Evolutionary conservation across 1,140 invertebrate species (phyloP).

Genomic region (Ectropis grisescens): DNA sequence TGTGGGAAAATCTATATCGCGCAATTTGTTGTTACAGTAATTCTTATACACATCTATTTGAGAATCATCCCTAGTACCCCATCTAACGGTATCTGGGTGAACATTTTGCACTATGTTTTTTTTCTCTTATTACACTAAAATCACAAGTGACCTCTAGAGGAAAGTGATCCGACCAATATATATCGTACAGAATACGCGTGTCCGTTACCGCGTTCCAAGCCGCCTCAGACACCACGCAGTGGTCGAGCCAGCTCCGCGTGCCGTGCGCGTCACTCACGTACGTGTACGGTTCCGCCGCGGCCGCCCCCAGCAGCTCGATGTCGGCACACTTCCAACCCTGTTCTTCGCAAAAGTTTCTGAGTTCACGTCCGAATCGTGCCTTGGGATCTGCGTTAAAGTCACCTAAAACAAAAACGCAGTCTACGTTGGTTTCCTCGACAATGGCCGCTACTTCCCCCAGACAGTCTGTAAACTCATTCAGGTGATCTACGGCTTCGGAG

Average conservation of each 20-base stretch:
- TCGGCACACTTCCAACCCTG: background rate
- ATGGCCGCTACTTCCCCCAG: background rate
- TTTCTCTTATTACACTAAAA: background rate
- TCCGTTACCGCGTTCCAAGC: background rate
- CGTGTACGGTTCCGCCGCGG: background rate
- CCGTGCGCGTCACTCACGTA: background rate
- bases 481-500: background rate
- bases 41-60: constrained; percentile 7
- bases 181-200: background rate
- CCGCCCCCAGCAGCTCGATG: background rate
- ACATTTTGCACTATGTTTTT: background rate
- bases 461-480: background rate
- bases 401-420: background rate
- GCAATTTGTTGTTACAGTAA: constrained; percentile 5
- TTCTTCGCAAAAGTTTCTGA: background rate
- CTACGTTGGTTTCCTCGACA: background rate
- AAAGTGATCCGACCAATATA: background rate
- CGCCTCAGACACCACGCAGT: background rate
- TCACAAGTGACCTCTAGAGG: background rate
- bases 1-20: constrained; percentile 5
- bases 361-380: background rate
- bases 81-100: constrained; percentile 1
- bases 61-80: constrained; percentile 5
- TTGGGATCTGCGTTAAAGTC: background rate
- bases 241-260: background rate